A percentile compares a stretch with the other conserved stretches of the same genome.
These are phyloP conservation scores for Micromesistius poutassou DNA, from an alignment of 2,797 vertebrate species.

Conservation along the genomic window DNA sequence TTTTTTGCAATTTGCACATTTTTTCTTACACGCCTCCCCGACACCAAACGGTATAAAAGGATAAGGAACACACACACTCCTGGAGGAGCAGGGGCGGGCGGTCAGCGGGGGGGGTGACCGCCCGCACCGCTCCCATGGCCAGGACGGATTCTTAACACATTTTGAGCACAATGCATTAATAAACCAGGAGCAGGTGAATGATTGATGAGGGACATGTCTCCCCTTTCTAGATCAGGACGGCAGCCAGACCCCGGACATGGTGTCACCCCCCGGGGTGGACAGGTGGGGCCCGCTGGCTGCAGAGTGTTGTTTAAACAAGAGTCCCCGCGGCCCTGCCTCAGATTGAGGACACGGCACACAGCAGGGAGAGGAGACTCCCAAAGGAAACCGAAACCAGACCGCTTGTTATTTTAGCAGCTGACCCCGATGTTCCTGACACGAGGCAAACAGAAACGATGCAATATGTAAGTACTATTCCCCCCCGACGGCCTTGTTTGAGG, in stretches of 20 bases:
- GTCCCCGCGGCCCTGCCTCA: conserved; percentile 16
- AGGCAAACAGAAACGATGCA: background rate
- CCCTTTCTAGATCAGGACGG: conserved; percentile 27
- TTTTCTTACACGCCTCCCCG: background rate
- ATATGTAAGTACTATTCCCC: background rate
- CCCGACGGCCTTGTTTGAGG: conserved; percentile 4
- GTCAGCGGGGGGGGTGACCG: background rate
- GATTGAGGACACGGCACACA: background rate
- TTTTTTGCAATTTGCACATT: background rate
- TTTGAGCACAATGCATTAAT: conserved; percentile 62
- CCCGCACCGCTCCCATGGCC: background rate
- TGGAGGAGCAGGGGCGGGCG: background rate
- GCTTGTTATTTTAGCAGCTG: conserved; percentile 10
- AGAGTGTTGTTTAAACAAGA: conserved; percentile 40
- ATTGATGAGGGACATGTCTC: conserved; percentile 61
- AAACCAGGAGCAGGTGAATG: conserved; percentile 49
- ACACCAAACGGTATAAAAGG: too few species aligned
- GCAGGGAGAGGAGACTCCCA: background rate
- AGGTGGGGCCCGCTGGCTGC: conserved; percentile 13
- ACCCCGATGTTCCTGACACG: background rate
- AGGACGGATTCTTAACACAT: conserved; percentile 51
- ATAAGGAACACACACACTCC: background rate
- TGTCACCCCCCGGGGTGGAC: conserved; percentile 31
- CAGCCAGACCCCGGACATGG: conserved; percentile 19
- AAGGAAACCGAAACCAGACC: conserved; percentile 7